These are phyloP conservation scores for Adelges cooleyi DNA, from an alignment of 1,140 invertebrate species.

Conservation along the genomic window DNA sequence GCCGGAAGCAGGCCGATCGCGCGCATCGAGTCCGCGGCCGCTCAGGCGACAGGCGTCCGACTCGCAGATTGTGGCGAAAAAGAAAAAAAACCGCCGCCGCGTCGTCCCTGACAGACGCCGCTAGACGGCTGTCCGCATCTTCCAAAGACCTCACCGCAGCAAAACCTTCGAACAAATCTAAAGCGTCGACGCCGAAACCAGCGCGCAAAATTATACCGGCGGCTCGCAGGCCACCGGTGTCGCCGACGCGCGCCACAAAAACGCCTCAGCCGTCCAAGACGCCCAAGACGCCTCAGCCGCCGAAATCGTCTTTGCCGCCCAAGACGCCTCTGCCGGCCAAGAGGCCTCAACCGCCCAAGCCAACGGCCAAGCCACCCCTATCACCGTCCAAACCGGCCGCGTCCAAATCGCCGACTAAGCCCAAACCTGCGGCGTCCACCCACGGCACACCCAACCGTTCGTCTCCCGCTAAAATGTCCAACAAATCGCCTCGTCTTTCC, in stretches of 20 bases:
- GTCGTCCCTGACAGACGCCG: background rate
- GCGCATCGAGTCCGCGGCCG: background rate
- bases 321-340: too few species aligned
- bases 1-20: background rate
- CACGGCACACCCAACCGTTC: background rate
- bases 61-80: background rate
- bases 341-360: too few species aligned
- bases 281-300: background rate
- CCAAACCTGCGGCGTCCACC: background rate
- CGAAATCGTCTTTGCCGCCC: too few species aligned
- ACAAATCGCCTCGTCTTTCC: too few species aligned
- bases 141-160: background rate
- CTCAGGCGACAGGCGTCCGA: constrained; percentile 4
- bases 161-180: too few species aligned
- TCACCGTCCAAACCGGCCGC: too few species aligned
- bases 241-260: background rate
- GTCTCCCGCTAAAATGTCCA: too few species aligned
- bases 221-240: background rate
- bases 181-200: too few species aligned
- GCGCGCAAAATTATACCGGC: background rate
- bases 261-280: background rate
- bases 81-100: background rate
- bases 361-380: too few species aligned
- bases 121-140: background rate
- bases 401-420: too few species aligned